These are phyloP conservation scores for Origma solitaria DNA, from an alignment of 2,113 vertebrate genomes.

Conservation along the genomic window DNA sequence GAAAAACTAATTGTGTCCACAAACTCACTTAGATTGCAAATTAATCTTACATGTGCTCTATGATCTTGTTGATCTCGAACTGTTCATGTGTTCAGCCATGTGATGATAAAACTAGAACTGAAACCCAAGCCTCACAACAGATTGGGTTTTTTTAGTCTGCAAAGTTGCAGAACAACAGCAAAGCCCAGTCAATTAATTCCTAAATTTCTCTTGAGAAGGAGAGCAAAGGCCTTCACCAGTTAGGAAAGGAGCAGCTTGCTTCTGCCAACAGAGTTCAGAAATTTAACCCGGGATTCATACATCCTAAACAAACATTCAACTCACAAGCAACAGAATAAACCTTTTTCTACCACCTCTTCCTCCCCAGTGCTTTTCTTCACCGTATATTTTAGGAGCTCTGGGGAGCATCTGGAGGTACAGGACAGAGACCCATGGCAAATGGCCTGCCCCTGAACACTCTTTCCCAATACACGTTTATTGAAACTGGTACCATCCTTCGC, in stretches of 20 bases:
- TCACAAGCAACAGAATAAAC: not conserved
- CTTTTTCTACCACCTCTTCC: not conserved
- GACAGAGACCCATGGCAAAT: not conserved
- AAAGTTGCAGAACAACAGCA: not conserved
- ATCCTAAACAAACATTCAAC: not conserved
- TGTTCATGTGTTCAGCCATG: not conserved
- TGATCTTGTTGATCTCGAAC: not conserved
- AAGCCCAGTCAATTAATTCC: not conserved
- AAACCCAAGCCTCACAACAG: not conserved
- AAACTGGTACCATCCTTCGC: not conserved
- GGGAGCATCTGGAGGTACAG: not conserved
- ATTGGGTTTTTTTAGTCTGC: not conserved
- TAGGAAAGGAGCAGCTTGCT: not conserved
- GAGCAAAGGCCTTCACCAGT: not conserved
- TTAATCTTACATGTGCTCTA: not conserved
- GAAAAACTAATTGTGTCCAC: not conserved
- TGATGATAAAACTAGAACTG: slow-evolving; percentile 5
- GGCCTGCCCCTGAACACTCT: not conserved
- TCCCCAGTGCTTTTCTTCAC: rapidly evolving
- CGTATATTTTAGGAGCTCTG: rapidly evolving
- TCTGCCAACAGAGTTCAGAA: not conserved
- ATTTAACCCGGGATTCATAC: not conserved
- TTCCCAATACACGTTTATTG: not conserved
- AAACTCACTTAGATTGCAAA: not conserved
- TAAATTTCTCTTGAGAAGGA: not conserved